Base-by-base conservation (phyloP, 2,797 vertebrate species). In the Garrulus glandarius region DNA sequence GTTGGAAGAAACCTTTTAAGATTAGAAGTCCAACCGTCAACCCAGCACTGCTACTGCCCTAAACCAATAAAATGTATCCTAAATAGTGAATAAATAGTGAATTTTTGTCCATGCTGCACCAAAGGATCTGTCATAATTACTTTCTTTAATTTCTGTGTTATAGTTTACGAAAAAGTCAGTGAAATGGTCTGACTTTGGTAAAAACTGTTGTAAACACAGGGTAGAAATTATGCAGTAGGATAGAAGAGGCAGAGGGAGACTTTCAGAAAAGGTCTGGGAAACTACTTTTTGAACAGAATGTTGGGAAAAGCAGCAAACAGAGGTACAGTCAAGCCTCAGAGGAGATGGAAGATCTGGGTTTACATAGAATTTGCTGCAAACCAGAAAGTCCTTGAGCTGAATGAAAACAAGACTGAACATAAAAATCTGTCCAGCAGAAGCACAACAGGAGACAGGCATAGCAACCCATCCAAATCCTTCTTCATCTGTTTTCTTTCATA, bases 81-180 rank as follows among this genome's bases (percentile, higher is more conserved):
- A 55, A 46, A 69, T 29, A n/a, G 16, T 20, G n/a, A 68, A 37
- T 5, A 69, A 43, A 37, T 6, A 30, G 8, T 26, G 34, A 44
- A 3, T 27, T 65, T 72, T 76, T 59, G 7, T 46, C 71, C 0
- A 2, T 52, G n/a, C 1, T 49, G 5, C 2, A 4, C 60, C 27
- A 50, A 64, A 67, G 8, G 3, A 53, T 34, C 13, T 49, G 23
- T 43, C 8, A 59, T 46, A 41, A 68, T 36, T 50, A 2, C 1
- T 49, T 64, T 37, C 5, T 37, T 1, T 47, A 9, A 6, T 81
- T 60, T 64, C 23, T 29, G 4, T 47, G 6, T 68, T 80, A n/a
- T 1, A 29, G 5, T 24, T 59, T 5, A 4, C 34, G 53, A 65
- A 63, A 64, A 52, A 64, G 6, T 19, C 18, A 49, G 5, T 39